Evolutionary conservation across 2,797 vertebrate genomes (phyloP).

Genomic region (Prionace glauca): DNA sequence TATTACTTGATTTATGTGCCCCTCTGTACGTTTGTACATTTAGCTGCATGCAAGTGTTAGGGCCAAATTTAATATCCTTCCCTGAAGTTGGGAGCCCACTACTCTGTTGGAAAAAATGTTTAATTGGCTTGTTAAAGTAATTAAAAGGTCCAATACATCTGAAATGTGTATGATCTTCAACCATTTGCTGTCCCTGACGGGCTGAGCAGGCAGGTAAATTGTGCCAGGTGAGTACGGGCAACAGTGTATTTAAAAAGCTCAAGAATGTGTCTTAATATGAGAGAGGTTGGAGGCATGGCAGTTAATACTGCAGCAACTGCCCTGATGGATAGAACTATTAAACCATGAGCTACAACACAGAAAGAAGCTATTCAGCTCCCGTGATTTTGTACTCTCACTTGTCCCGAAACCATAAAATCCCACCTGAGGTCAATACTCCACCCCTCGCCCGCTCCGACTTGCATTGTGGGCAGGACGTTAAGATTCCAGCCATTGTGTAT

Average conservation of each 20-base stretch:
- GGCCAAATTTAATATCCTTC: background rate
- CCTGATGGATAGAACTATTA: no score
- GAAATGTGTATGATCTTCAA: background rate
- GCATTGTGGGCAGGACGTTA: no score
- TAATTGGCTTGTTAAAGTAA: background rate
- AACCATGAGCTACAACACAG: no score
- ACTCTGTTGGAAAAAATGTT: background rate
- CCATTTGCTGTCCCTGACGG: background rate
- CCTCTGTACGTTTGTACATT: background rate
- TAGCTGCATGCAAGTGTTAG: background rate
- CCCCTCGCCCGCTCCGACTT: no score
- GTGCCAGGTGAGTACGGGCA: background rate
- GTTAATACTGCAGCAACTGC: background rate
- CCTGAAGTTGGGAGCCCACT: background rate
- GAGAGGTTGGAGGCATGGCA: background rate
- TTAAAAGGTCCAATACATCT: background rate
- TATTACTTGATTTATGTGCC: background rate
- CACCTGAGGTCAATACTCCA: no score
- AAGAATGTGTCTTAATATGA: background rate
- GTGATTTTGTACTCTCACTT: no score
- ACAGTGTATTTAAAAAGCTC: background rate
- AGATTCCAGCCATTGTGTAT: no score
- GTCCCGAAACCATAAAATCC: no score
- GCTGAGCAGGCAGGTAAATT: background rate
- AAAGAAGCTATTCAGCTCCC: no score